A percentile compares a stretch with the other conserved stretches of the same genome.
phyloP scores from a whole-genome alignment of 2,888 invertebrate genomes.

The Dolichopus griseipennis region DNA sequence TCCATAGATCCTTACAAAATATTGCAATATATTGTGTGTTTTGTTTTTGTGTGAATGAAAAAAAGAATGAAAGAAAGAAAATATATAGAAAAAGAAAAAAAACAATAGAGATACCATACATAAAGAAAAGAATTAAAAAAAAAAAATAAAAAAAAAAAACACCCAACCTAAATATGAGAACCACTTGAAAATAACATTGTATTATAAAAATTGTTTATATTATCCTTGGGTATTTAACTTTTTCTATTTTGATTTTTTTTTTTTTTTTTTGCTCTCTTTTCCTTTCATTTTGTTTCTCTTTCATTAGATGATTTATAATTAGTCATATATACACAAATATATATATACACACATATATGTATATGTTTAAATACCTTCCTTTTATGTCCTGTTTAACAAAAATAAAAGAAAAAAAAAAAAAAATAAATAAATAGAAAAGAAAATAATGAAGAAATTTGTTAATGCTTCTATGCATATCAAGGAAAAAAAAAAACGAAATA shows the following conservation, averaged over 20 bases:
- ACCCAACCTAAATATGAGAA: neutral
- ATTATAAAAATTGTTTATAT: constrained; percentile 4
- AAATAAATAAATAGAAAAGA: neutral
- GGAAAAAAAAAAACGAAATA: too few relatives aligned
- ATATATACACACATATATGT: neutral
- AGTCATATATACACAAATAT: neutral
- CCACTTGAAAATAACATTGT: constrained; percentile 2
- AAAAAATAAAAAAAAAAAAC: too few relatives aligned
- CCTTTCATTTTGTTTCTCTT: too few relatives aligned
- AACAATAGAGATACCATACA: too few relatives aligned
- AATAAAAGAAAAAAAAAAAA: neutral
- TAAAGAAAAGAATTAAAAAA: too few relatives aligned
- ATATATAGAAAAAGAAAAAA: too few relatives aligned
- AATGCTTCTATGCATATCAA: too few relatives aligned
- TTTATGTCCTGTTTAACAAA: constrained; percentile 6
- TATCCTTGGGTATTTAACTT: constrained; percentile 6
- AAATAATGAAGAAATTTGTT: too few relatives aligned
- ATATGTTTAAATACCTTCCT: neutral
- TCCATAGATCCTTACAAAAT: neutral
- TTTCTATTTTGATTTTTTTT: neutral
- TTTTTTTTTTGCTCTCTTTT: neutral
- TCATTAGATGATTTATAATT: too few relatives aligned
- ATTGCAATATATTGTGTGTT: constrained; percentile 1
- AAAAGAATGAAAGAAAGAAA: neutral
- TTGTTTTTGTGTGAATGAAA: neutral